Base-by-base conservation (phyloP, 2,888 invertebrate genomes). In the Pollenia amentaria region DNA sequence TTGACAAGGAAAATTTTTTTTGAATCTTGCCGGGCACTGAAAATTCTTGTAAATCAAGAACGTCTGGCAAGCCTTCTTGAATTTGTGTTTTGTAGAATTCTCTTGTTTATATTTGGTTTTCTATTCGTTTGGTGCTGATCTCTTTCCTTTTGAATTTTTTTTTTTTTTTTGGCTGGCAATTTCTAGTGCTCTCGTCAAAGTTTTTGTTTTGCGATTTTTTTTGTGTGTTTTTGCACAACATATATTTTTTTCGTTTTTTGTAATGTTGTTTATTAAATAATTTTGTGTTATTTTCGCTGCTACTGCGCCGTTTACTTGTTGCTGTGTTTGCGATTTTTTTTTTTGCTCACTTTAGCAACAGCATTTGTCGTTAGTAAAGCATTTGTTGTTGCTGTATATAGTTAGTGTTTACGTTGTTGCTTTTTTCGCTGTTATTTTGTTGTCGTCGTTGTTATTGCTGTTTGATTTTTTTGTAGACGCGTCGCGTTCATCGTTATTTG, bases 191-290 rank as follows among this genome's bases (percentile, higher is more conserved):
- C 76, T 69, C 29, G 29, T 60, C 67, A 1, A 11, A 11, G 2
- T 65, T 70, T 57, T 70, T 75, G 77, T 79, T 88, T 87, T 87
- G 80, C 78, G 44, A 87, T 67, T 85, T 87, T 86, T 77, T 72
- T 67, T 69, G 14, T 51, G 42, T 44, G 75, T 60, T 65, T 83
- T 85, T 81, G 85, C 88, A 88, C 69, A 88, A 83, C 70, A 78
- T 85, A 84, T 69, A 38, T 62, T 38, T 83, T 81, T 67, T 44
- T 75, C 40, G 72, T 84, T 72, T 65, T 75, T 51, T 85, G 64
- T 85, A 65, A 69, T 82, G 78, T 78, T 92, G 89, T 92, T 92
- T 92, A 92, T 91, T 92, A 91, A 91, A 91, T 92, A 92, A 91
- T 91, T 91, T 89, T 89, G 88, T 89, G 89, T 78, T 88, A 88